These are phyloP conservation scores for Mionectes olivaceus DNA, from an alignment of 2,797 vertebrate species.

Conservation along the genomic window DNA sequence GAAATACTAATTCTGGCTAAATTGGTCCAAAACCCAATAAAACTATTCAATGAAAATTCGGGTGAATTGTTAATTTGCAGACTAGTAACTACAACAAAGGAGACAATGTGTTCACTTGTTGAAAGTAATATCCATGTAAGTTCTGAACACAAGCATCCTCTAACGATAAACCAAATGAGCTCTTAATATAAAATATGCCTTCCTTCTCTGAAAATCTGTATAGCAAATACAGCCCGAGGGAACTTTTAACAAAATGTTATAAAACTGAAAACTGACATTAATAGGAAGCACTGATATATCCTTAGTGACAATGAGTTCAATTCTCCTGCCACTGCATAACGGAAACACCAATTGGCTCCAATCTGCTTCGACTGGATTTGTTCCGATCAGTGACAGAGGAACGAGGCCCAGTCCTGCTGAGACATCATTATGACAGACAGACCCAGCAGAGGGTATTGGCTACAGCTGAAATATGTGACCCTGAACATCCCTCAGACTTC, in stretches of 20 bases:
- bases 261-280: conserved; percentile 78
- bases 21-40: background rate
- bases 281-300: conserved; percentile 77
- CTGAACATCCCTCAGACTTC: background rate
- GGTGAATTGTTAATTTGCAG: background rate
- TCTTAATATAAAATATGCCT: conserved; percentile 63
- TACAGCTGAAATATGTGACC: conserved; percentile 16
- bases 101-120: background rate
- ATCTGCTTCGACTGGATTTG: conserved; percentile 58
- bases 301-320: conserved; percentile 74
- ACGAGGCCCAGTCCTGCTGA: conserved; percentile 62
- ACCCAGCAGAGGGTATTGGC: conserved; percentile 42
- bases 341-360: conserved; percentile 67
- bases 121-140: background rate
- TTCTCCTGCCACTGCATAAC: conserved; percentile 55
- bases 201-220: conserved; percentile 67
- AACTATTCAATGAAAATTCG: background rate
- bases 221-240: conserved; percentile 73
- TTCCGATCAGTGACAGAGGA: conserved; percentile 49
- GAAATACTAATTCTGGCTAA: background rate
- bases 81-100: background rate
- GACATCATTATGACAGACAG: conserved; percentile 66
- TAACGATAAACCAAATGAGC: conserved; percentile 49
- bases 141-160: conserved; percentile 27
- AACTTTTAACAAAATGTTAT: conserved; percentile 76